Base-by-base conservation (phyloP, 1,140 invertebrate genomes). In the Trissolcus basalis region DNA sequence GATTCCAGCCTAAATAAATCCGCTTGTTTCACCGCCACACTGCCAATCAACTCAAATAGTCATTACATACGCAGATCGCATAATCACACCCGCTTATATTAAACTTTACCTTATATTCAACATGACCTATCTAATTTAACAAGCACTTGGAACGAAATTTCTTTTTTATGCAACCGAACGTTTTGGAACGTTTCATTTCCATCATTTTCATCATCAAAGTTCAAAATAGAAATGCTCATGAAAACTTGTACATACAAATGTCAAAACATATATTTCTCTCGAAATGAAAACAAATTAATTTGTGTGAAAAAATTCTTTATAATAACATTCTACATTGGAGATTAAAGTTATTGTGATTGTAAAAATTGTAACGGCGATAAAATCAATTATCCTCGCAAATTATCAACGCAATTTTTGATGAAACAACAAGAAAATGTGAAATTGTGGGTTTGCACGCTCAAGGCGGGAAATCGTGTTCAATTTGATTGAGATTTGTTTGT, bases 11-110 rank as follows among this genome's bases (percentile, higher is more conserved):
- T 67, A 65, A 54, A 60, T 44, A 55, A 49, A 61, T 3, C 45
- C 41, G 36, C 49, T 56, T 63, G 53, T 64, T 67, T 67, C 19
- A 61, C 56, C 63, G 39, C 43, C 55, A 27, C 19, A 27, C 19
- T 27, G 43, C 48, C 49, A 73, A 60, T 60, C 45, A 60, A 67
- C 35, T 49, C 55, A 67, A 73, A 73, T 54, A 73, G 70, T 73
- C 55, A 73, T 73, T 73, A 73, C 47, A 35, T 51, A 49, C 43
- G 15, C 10, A 35, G 6, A 27, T 27, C 19, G 19, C 19, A 27
- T 27, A 27, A 27, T 27, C 19, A 27, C 19, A 27, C 19, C 36
- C 36, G 36, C n/a, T 9, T 39, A 9, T 48, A 45, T 41, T 9
- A 11, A 55, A 61, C 35, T 71, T 51, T 47, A 35, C 45, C 53